Evolutionary conservation across 2,888 invertebrate species (phyloP), one percentile per base, ranked within the genome.

Genomic region (Panorpa germanica): DNA sequence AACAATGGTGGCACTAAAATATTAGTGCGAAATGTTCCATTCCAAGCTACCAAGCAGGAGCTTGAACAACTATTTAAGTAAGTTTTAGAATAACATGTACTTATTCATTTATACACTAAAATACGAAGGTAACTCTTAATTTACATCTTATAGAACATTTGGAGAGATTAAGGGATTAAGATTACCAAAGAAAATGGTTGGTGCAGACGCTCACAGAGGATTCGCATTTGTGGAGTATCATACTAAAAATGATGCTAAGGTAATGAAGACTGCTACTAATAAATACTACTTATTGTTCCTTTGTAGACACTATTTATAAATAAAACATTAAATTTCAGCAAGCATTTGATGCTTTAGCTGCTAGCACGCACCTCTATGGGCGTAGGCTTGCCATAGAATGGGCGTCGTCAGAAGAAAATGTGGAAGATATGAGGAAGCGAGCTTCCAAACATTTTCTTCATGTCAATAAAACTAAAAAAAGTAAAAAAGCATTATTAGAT

Each of bases 361-460:
- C 85, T 49, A 93, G 93, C 44, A 96, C 96, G 31, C 98, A 99
- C 67, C 77, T 99, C 55, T 96, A 90, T 53, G 96, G 96, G 2
- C 66, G 96, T 39, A 65, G 95, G 32, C 59, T 99, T 43, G 93
- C 91, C 0, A 57, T 98, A 35, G 95, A 98, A 59, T 98, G 96
- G 96, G 88, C 91, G 2, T 67, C 78, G 33, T 65, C 72, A 28
- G 71, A 72, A 19, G 80, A 82, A 47, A 70, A 70, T 37, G 63
- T 95, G 5, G 74, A 75, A 9, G 67, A 77, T 37, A 57, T 95
- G 34, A 64, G 93, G 36, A 83, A 82, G 57, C 68, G 86, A 43
- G 86, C 90, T 1, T 85, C 86, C 1, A 65, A 74, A 46, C 63
- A 66, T 44, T 71, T 65, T 39, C 52, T 55, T 32, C 38, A n/a